Conservation (phyloP, 2,113 vertebrate genomes). For the Camelus dromedarius region DNA sequence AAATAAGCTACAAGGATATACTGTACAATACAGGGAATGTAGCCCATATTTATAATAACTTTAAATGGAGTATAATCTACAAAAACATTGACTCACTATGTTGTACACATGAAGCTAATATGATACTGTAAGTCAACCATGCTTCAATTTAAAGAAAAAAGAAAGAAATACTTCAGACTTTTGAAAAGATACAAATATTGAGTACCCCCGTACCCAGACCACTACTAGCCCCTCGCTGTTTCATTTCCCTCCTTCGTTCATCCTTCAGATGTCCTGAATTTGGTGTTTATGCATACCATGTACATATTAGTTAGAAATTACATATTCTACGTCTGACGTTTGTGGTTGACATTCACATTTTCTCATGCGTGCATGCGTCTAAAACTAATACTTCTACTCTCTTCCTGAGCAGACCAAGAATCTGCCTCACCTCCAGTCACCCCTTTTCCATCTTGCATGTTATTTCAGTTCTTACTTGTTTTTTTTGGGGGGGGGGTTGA, state of each 20-base stretch:
- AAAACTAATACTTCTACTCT: not conserved
- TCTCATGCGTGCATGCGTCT: not conserved
- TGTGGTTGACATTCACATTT: not conserved
- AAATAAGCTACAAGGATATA: not conserved
- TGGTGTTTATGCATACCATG: not conserved
- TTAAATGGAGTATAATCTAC: not conserved
- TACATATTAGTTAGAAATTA: not conserved
- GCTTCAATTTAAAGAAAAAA: not conserved
- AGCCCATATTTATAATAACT: not conserved
- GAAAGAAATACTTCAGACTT: not conserved
- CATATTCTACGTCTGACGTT: not conserved
- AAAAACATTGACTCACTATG: not conserved
- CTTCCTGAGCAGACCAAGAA: not conserved
- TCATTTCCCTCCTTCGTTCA: too few species aligned
- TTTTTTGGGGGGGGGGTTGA: not conserved
- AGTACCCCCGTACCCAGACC: not conserved
- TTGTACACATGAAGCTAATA: not conserved
- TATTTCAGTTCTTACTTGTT: not conserved
- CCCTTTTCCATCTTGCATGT: not conserved
- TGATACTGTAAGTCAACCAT: not conserved
- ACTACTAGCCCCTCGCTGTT: not conserved
- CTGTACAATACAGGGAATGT: not conserved
- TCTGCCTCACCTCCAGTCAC: not conserved
- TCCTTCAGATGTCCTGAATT: too few species aligned
- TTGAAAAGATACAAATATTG: not conserved